Conservation (phyloP, 2,113 vertebrate species). For the Poeciliopsis retropinna region DNA sequence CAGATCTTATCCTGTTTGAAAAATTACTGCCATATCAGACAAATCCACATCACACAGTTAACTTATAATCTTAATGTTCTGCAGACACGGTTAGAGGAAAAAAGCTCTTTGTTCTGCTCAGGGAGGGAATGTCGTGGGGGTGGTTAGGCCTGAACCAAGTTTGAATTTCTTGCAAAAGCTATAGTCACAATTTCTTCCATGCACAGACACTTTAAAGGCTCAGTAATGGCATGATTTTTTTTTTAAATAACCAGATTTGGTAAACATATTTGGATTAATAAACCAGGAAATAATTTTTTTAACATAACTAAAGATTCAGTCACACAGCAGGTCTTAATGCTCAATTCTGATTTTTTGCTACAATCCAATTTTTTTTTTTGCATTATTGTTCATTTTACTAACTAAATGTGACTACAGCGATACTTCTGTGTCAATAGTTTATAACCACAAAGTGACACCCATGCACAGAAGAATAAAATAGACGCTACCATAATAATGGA, state of each 20-base stretch:
- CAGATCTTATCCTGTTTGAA: slow-evolving; percentile 16
- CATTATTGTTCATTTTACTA: no score
- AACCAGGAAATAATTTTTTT: no score
- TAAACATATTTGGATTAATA: no score
- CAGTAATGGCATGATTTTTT: neutral
- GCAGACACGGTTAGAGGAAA: neutral
- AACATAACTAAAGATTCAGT: no score
- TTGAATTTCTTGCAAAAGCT: neutral
- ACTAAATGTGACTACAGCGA: no score
- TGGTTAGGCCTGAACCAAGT: neutral
- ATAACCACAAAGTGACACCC: no score
- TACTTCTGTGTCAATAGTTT: no score
- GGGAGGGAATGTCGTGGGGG: neutral
- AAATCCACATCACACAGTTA: neutral
- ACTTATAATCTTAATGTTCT: slow-evolving; percentile 7
- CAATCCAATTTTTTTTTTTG: no score
- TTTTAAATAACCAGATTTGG: neutral
- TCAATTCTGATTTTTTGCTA: no score
- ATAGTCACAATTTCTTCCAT: neutral
- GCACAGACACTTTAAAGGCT: neutral
- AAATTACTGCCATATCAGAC: slow-evolving; percentile 17
- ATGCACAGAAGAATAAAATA: no score
- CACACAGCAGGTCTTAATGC: no score
- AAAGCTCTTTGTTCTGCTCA: neutral
- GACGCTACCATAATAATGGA: no score